A percentile compares a stretch with the other conserved stretches of the same genome.
phyloP scores from a whole-genome alignment of 2,888 invertebrate genomes.

The Pelosia muscerda region DNA sequence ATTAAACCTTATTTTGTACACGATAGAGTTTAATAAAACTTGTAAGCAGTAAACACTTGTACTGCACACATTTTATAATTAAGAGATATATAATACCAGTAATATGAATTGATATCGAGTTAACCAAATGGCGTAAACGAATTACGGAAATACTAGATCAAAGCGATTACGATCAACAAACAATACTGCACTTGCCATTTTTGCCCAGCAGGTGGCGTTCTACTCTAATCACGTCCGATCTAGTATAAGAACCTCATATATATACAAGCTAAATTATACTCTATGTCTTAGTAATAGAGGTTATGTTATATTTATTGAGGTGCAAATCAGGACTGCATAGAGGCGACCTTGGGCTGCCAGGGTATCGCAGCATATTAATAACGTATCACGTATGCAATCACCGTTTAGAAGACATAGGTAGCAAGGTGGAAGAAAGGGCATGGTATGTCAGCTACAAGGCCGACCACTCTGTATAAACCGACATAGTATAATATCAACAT shows the following conservation, averaged over 20 bases:
- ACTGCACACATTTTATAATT: constrained; percentile 40
- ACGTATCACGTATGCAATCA: constrained; percentile 81
- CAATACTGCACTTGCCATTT: constrained; percentile 63
- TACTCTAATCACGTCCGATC: constrained; percentile 41
- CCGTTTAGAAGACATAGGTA: constrained; percentile 80
- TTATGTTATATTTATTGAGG: constrained; percentile 30
- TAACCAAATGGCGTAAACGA: constrained; percentile 46
- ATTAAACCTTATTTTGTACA: constrained; percentile 4
- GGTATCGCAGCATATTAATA: constrained; percentile 82
- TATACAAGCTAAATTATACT: constrained; percentile 26
- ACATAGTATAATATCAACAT: constrained; percentile 50
- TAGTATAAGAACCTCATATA: constrained; percentile 24
- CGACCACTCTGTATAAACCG: constrained; percentile 67
- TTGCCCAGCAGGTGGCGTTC: constrained; percentile 71
- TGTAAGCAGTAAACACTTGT: constrained; percentile 35
- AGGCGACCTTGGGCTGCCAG: constrained; percentile 71
- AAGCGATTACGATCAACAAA: constrained; percentile 48
- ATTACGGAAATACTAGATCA: constrained; percentile 53
- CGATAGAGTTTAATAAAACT: constrained; percentile 25
- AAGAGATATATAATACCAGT: constrained; percentile 39
- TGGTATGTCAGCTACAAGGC: constrained; percentile 82
- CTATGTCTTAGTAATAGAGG: constrained; percentile 37
- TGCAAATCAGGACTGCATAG: constrained; percentile 66
- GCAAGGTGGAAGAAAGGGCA: constrained; percentile 85
- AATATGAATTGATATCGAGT: constrained; percentile 45